Base-by-base conservation (phyloP, 1,140 invertebrate species). In the Helicoverpa zea region DNA sequence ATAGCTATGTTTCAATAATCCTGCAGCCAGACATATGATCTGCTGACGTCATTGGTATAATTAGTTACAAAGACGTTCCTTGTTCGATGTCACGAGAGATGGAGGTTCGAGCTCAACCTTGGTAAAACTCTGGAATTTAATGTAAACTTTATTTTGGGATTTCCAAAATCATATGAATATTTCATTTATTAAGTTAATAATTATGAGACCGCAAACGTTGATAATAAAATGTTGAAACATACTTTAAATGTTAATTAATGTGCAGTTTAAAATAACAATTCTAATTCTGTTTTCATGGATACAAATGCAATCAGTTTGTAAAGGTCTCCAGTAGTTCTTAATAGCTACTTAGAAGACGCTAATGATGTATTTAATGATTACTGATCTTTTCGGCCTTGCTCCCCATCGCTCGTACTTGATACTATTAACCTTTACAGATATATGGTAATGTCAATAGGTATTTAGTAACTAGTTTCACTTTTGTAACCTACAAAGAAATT, bases 51-150 rank as follows among this genome's bases (percentile, higher is more conserved):
- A 77, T 29, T 43, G 59, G 49, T 77, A 77, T 66, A 52, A 77
- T 77, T 77, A 77, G 75, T 77, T n/a, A 77, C 75, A 77, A 77
- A 11, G 61, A 66, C 52, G 61, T 66, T 64, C 61, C 47, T 77
- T 77, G 49, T 77, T 64, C 51, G 23, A n/a, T 66, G 75, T 77
- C 75, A 77, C 61, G 7, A 75, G 23, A 18, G 35, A 43, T 9
- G 61, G 54, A 13, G 35, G 30, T 61, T 18, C n/a, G 73, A 43
- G 43, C 13, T 51, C 16, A 29, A 59, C 54, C 35, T 49, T 63
- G 73, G 10, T 43, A 10, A 2, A 47, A 43, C 1, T 49, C 35
- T 66, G 13, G 61, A 49, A 3, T 66, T 49, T 18, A 3, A 10
- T 10, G 16, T 11, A 18, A 66, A 63, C 30, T 29, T 7, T n/a